Percentiles rank a stretch among this genome's conserved stretches.
Conservation (phyloP, 2,113 vertebrate species). For the Salvelinus namaycush region DNA sequence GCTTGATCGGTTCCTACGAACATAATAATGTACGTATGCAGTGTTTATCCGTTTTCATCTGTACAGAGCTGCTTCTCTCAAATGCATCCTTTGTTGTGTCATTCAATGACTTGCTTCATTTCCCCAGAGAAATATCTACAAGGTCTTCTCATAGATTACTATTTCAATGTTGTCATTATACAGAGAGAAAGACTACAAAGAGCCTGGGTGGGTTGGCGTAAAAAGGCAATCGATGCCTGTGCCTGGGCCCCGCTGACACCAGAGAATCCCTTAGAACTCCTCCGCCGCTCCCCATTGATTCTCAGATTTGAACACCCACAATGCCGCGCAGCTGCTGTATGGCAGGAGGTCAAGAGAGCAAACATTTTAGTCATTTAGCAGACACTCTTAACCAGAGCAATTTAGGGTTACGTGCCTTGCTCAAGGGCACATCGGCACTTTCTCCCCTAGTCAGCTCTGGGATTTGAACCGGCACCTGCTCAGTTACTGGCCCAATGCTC, state of each 20-base stretch:
- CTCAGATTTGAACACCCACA: conserved; percentile 8
- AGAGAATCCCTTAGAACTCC: background rate
- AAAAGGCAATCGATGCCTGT: conserved; percentile 1
- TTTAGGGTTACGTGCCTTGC: too few relatives aligned
- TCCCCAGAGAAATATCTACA: background rate
- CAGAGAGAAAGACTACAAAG: background rate
- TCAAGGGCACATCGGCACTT: too few relatives aligned
- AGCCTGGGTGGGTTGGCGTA: background rate
- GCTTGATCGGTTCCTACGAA: too few relatives aligned
- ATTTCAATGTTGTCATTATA: background rate
- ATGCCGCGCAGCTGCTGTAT: background rate
- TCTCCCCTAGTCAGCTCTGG: too few relatives aligned
- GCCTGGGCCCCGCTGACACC: conserved; percentile 1
- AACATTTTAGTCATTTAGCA: background rate
- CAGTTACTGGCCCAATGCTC: too few relatives aligned
- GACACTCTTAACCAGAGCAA: too few relatives aligned
- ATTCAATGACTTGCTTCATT: background rate
- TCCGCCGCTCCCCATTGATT: conserved; percentile 4
- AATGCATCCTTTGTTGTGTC: background rate
- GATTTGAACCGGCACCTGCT: too few relatives aligned
- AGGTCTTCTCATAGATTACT: background rate
- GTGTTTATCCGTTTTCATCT: too few relatives aligned
- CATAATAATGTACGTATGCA: too few relatives aligned
- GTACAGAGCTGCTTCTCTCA: too few relatives aligned
- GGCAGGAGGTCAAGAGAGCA: background rate